Evolutionary conservation across 2,888 invertebrate species (phyloP), one percentile per base, ranked within the genome.

Genomic region (Idaea aversata): DNA sequence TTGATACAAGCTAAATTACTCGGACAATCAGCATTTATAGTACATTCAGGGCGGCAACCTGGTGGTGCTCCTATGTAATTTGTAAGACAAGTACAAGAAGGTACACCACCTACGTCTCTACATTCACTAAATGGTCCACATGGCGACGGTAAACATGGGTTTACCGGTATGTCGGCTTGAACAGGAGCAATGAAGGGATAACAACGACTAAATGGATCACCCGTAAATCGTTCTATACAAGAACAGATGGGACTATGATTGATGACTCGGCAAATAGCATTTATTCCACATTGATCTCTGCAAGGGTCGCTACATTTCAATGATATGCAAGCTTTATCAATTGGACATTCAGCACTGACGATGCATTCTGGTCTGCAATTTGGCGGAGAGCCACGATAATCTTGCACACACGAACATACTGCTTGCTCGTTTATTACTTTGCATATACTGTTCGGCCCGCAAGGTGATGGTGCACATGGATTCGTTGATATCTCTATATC

Each of bases 381-480:
- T 66, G 95, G 95, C 47, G 95, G 96, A 70, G 90, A 90, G 61
- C 96, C 96, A 64, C 94, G 92, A 76, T 95, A 95, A 72, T 94
- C 93, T 61, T 94, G 93, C 70, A 95, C 85, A 79, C 97, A 97
- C 63, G 95, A 95, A 80, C 97, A 97, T 25, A 95, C 94, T 0
- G 95, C 95, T 88, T 96, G 95, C 35, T 93, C 94, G 75, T 96
- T 96, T 35, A 94, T 83, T 83, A 95, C 95, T 75, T 95, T 95
- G 79, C 97, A 97, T 76, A 95, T 93, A 71, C 97, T 97, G 80
- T 97, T 97, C 5, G 97, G 95, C 57, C 97, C 97, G 81, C 97
- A 98, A 0, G 97, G 97, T 3, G 96, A 95, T 63, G 97, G 97
- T 70, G 93, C 87, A 79, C 97, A 97, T 3, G 97, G 97, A 77